Conservation (phyloP, 2,797 vertebrate species). For the Poecilia gillii region DNA sequence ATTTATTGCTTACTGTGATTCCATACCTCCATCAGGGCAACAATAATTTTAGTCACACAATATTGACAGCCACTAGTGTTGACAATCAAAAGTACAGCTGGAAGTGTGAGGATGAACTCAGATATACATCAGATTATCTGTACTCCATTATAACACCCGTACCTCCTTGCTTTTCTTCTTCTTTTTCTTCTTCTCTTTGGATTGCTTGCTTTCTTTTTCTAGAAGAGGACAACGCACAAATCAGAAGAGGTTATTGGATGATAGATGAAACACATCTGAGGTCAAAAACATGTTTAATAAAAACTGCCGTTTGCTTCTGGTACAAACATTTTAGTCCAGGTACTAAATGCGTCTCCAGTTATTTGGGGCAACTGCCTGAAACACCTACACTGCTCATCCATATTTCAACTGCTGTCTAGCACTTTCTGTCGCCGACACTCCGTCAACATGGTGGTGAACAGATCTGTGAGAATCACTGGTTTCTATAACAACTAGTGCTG, state of each 20-base stretch:
- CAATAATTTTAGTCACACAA: background rate
- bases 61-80: background rate
- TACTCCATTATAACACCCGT: background rate
- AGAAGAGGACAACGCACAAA: constrained; percentile 38
- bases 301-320: background rate
- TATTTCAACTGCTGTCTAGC: background rate
- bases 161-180: constrained; percentile 96
- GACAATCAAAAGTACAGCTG: background rate
- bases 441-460: background rate
- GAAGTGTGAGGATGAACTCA: background rate
- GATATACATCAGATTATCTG: background rate
- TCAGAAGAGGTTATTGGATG: background rate
- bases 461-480: background rate
- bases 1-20: background rate
- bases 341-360: background rate
- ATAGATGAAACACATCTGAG: background rate
- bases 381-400: background rate
- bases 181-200: constrained; percentile 94
- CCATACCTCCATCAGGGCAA: background rate
- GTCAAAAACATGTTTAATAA: background rate
- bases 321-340: background rate
- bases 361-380: background rate
- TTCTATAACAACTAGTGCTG: background rate
- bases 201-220: constrained; percentile 86
- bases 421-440: background rate